Evolutionary conservation across 1,140 invertebrate species (phyloP), one percentile per base, ranked within the genome.

Genomic region (Cecropterus lyciades): DNA sequence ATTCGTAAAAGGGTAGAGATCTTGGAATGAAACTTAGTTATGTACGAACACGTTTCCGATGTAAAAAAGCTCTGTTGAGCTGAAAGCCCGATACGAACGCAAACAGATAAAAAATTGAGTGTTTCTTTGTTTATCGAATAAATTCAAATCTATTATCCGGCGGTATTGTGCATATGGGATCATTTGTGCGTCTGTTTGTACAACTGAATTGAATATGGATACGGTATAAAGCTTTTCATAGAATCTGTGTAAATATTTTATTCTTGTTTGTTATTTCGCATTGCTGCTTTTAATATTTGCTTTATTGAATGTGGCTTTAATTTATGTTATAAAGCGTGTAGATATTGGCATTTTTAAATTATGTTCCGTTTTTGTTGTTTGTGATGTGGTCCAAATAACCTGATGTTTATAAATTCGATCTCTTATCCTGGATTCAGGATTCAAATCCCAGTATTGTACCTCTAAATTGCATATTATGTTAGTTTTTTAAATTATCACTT

Each of bases 41-140:
- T 68, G 67, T 63, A 24, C 24, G 59, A 24, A 46, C 67, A 68
- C 67, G 67, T 68, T 55, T 15, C 20, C 10, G 51, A 46, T 45
- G 56, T 62, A 68, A 68, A 68, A 45, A 67, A 68, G n/a, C 51
- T 63, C 42, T 27, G 40, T 56, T 42, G 49, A 63, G 45, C 64
- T 56, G 53, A 66, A 51, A 52, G 49, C 49, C 13, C 14, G 49
- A 66, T 48, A 48, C 62, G 66, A 37, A 66, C 30, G 46, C 66
- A 68, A 68, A 68, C 66, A 68, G 57, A 68, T 68, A 63, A 68
- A 67, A 68, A 68, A 67, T 55, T 48, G 59, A 68, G 66, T 63
- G 65, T 63, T 60, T 48, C 43, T 56, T 62, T 68, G 66, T 68
- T 68, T 68, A 63, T 68, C 60, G 66, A 63, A 68, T 68, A 63